Base-by-base conservation (phyloP, 2,113 vertebrate species). In the Grammomys dolichurus region DNA sequence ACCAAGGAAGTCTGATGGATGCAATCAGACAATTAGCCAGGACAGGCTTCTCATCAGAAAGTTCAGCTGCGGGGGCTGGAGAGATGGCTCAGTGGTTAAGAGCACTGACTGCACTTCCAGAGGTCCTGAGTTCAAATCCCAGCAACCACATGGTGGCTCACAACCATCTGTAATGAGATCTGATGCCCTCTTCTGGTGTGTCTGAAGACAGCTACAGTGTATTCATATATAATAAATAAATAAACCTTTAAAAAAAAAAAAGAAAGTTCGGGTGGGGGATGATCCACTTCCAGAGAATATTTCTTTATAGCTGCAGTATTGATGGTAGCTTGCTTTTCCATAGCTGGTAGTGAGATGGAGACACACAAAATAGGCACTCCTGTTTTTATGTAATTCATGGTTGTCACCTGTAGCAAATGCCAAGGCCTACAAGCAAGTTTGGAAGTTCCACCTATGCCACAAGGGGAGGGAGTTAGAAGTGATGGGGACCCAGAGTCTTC, bases 381-480 rank as follows among this genome's bases (percentile, higher is more conserved):
- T 19, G 3, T 43, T 75, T 40, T 48, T 33, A 1, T 9, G 2
- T 24, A 3, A 2, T 36, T 0, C 7, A 1, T 84, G 11, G 58
- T 54, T 0, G 0, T 20, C 16, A 3, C 36, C 75, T 65, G 36
- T 31, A 77, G 40, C 0, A 1, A 36, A 26, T 46, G 31, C 72
- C 5, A 3, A 63, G 20, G 26, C 9, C 28, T 72, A 54, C 46
- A 77, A 91, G 63, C 63, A 54, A 26, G 14, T 43, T 78, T 56
- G 31, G 13, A 28, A 51, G 36, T 76, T 43, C 24, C 1, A 0
- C 5, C 16, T 2, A 3, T 10, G 4, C 26, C 65, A 3, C 7
- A 7, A 24, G 36, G 19, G 43, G n/a, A 69, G n/a, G 56, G 19
- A 48, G 8, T 33, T 1, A 76, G 20, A 65, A 72, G 3, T 28